These are phyloP conservation scores for Sus cebifrons DNA, from an alignment of 2,797 vertebrate species.

Conservation along the genomic window DNA sequence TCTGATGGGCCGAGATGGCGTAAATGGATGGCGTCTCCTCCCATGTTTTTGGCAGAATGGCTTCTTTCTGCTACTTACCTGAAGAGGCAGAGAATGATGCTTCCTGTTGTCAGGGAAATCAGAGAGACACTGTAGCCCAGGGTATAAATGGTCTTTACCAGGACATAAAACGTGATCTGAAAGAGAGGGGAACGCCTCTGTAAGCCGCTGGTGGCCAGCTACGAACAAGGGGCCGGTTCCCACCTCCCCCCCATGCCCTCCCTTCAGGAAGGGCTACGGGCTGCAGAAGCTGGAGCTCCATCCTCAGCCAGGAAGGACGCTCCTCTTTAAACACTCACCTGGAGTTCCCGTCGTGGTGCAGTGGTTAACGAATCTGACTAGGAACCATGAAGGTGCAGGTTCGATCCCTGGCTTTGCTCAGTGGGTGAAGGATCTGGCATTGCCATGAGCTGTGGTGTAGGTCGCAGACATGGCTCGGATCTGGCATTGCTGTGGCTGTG, in stretches of 20 bases:
- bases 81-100: conserved; percentile 95
- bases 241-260: rapidly evolving
- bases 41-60: neutral
- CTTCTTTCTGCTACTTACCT: conserved; percentile 90
- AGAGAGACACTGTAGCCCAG: conserved; percentile 95
- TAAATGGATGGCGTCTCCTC: rapidly evolving
- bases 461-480: too few species aligned
- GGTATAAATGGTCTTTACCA: conserved; percentile 95
- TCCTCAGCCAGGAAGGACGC: too few species aligned
- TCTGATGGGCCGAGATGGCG: rapidly evolving
- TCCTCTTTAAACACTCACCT: too few species aligned
- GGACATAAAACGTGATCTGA: conserved; percentile 93
- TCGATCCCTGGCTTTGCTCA: too few species aligned
- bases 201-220: conserved; percentile 29
- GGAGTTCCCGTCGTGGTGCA: too few species aligned
- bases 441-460: too few species aligned
- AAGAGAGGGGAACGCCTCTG: conserved; percentile 63
- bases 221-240: rapidly evolving
- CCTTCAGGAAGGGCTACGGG: rapidly evolving
- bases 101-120: conserved; percentile 95
- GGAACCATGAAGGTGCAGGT: too few species aligned
- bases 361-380: too few species aligned
- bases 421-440: too few species aligned
- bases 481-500: too few species aligned
- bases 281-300: neutral